Evolutionary conservation across 2,113 vertebrate species (phyloP).

Genomic region (Panthera uncia): DNA sequence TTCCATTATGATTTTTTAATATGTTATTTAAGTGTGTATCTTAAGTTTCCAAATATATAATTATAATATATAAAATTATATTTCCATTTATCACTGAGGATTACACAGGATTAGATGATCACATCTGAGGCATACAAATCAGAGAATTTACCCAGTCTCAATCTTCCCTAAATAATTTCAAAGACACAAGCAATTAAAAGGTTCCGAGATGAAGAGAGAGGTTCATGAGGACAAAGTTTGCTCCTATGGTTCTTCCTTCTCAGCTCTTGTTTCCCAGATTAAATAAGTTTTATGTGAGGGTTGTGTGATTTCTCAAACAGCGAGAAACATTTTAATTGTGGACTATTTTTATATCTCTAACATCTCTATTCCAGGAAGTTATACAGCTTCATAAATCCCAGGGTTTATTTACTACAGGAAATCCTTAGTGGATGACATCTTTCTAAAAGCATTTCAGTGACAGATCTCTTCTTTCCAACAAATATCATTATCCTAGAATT

Average conservation of each 20-base stretch:
- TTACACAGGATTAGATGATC: background rate
- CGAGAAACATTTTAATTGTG: background rate
- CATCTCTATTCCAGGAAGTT: background rate
- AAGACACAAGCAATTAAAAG: background rate
- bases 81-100: background rate
- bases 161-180: background rate
- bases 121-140: background rate
- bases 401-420: background rate
- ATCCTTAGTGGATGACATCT: background rate
- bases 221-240: background rate
- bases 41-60: background rate
- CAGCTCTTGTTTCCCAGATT: background rate
- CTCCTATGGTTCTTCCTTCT: background rate
- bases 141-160: background rate
- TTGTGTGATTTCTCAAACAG: background rate
- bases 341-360: background rate
- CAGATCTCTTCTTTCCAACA: background rate
- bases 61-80: background rate
- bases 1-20: background rate
- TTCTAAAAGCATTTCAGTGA: background rate
- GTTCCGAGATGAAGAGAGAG: background rate
- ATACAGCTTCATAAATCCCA: background rate
- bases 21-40: background rate
- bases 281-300: background rate
- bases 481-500: background rate